phyloP scores from a whole-genome alignment of 2,888 invertebrate genomes.

The Epiperipatus broadwayi region DNA sequence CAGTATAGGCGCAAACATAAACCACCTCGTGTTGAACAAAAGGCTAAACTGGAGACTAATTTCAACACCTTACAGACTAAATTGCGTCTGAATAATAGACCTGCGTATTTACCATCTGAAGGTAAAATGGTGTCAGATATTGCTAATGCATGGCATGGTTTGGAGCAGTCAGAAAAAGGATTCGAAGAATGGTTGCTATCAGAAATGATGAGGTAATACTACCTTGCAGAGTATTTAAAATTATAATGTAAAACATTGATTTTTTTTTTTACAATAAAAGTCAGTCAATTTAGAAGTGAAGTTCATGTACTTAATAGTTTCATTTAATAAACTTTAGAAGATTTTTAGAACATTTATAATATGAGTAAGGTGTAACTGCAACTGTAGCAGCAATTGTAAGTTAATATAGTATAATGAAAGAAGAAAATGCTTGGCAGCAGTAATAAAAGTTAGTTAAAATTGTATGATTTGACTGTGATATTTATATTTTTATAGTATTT shows the following conservation, averaged over 20 bases:
- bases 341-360: no score
- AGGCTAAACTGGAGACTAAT: constrained; percentile 95
- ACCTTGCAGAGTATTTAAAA: constrained; percentile 5
- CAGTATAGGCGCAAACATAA: constrained; percentile 97
- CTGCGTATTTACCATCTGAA: constrained; percentile 97
- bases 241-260: neutral
- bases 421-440: no score
- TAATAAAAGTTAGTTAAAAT: no score
- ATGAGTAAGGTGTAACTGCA: no score
- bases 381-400: no score
- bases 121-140: constrained; percentile 99
- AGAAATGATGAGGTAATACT: constrained; percentile 74
- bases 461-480: no score
- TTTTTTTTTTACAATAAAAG: constrained; percentile 1
- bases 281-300: neutral
- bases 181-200: constrained; percentile 99
- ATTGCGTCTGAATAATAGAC: constrained; percentile 87
- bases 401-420: no score
- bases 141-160: constrained; percentile 91
- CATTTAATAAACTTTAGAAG: no score
- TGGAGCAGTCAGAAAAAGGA: constrained; percentile 91
- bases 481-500: no score
- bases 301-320: no score
- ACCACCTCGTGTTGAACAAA: constrained; percentile 97
- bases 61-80: constrained; percentile 99